These are phyloP conservation scores for Spondyliosoma cantharus DNA, from an alignment of 2,797 vertebrate species.

Conservation along the genomic window DNA sequence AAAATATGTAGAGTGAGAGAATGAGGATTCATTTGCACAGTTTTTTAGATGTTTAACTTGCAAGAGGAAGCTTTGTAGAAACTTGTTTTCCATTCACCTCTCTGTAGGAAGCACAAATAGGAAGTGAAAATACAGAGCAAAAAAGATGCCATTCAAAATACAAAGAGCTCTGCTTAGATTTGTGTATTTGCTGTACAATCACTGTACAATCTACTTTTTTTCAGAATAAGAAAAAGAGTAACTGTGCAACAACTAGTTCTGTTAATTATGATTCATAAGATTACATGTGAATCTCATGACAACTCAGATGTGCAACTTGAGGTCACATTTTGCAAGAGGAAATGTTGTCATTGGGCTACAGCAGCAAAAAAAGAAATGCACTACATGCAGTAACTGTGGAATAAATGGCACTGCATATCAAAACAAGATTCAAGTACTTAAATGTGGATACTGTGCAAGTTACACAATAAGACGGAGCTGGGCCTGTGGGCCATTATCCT, in stretches of 20 bases:
- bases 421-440: background rate
- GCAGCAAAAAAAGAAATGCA: background rate
- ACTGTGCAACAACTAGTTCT: background rate
- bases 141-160: conserved; percentile 23
- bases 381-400: background rate
- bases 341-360: conserved; percentile 34
- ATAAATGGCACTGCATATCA: background rate
- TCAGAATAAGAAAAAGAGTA: background rate
- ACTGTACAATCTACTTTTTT: no score
- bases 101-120: conserved; percentile 42
- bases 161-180: conserved; percentile 1
- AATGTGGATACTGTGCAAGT: background rate
- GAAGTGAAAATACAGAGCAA: conserved; percentile 63
- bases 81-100: conserved; percentile 47
- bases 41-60: conserved; percentile 3
- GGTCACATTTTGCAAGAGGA: conserved; percentile 44
- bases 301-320: background rate
- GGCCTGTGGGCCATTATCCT: no score
- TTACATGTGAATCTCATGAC: background rate
- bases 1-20: background rate
- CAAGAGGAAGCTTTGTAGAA: conserved; percentile 55
- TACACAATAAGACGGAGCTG: background rate
- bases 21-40: background rate
- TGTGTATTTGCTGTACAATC: conserved; percentile 12
- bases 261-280: background rate